Evolutionary conservation across 2,888 invertebrate species (phyloP).

Genomic region (Heliconius sara): DNA sequence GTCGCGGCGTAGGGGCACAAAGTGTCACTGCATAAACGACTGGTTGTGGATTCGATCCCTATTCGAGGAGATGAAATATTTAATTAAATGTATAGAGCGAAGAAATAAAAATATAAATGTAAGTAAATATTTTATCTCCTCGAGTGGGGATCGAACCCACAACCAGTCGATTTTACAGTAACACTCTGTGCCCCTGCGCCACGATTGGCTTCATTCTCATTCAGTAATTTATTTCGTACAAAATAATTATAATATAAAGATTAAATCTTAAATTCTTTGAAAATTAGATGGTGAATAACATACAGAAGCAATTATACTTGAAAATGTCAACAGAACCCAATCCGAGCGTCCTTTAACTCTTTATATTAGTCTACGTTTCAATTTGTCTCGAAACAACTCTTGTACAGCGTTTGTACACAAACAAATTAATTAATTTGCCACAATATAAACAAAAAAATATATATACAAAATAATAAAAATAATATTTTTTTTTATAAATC

Average conservation of each 20-base stretch:
- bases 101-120: too few relatives aligned
- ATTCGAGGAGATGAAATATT: too few relatives aligned
- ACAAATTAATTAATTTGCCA: slow-evolving; percentile 20
- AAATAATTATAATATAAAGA: not conserved
- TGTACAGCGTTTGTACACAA: slow-evolving; percentile 15
- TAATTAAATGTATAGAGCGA: too few relatives aligned
- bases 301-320: slow-evolving; percentile 27
- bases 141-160: too few relatives aligned
- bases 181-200: too few relatives aligned
- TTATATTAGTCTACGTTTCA: slow-evolving; percentile 22
- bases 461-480: too few relatives aligned
- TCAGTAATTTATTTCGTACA: not conserved
- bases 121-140: too few relatives aligned
- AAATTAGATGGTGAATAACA: slow-evolving; percentile 13
- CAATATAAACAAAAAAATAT: not conserved
- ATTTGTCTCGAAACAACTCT: slow-evolving; percentile 14
- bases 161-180: too few relatives aligned
- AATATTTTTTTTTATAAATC: not conserved
- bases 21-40: too few relatives aligned
- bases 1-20: too few relatives aligned
- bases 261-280: slow-evolving; percentile 6
- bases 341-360: slow-evolving; percentile 23
- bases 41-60: too few relatives aligned
- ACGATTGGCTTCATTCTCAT: too few relatives aligned
- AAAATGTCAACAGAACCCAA: slow-evolving; percentile 30